Conservation (phyloP, 2,888 invertebrate genomes). For the Notocelia uddmanniana region DNA sequence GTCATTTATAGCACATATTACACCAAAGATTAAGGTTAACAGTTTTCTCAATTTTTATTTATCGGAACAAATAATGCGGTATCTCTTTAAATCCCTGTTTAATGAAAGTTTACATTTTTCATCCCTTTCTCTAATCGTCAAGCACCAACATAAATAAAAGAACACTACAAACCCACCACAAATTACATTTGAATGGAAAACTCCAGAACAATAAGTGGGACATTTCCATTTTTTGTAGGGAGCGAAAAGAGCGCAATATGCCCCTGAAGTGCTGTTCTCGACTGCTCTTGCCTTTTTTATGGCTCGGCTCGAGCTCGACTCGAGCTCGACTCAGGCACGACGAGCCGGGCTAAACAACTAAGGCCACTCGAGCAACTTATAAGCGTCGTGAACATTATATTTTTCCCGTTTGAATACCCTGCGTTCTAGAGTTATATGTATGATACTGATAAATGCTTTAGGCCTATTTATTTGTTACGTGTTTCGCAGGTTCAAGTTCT, state of each 20-base stretch:
- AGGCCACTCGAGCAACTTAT: constrained; percentile 66
- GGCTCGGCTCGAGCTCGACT: constrained; percentile 53
- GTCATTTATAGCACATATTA: no score
- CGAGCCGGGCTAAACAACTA: constrained; percentile 70
- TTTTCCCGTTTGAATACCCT: constrained; percentile 47
- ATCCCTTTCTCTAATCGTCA: constrained; percentile 8
- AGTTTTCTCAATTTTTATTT: not conserved
- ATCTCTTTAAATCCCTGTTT: not conserved
- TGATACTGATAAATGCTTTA: not conserved
- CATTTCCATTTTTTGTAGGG: constrained; percentile 61
- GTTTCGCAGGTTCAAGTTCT: not conserved
- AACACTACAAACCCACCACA: constrained; percentile 44
- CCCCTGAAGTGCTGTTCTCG: constrained; percentile 59
- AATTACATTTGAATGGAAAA: constrained; percentile 61
- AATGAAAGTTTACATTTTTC: not conserved
- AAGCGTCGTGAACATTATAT: constrained; percentile 53
- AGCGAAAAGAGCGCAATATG: constrained; percentile 70
- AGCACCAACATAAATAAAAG: constrained; percentile 30
- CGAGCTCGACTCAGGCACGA: constrained; percentile 51
- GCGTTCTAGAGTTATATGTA: not conserved
- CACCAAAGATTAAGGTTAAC: not conserved
- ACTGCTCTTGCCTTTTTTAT: constrained; percentile 65
- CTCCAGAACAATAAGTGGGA: constrained; percentile 57
- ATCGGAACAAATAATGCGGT: not conserved
- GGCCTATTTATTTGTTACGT: not conserved